These are phyloP conservation scores for Emydura subglobosa DNA, from an alignment of 2,113 vertebrate genomes.

Conservation along the genomic window DNA sequence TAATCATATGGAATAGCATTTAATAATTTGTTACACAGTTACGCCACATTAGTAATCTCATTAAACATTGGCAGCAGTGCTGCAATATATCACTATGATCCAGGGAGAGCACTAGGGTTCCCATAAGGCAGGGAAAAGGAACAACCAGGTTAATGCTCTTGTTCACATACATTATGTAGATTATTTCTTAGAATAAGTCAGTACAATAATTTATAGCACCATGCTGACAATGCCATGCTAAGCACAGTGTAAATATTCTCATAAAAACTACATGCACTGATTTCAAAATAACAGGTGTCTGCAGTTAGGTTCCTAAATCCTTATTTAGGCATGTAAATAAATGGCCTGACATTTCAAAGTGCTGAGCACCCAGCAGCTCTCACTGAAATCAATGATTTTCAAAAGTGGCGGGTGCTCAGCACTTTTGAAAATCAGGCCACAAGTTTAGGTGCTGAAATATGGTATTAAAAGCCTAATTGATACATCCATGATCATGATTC, in stretches of 20 bases:
- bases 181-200: background rate
- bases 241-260: background rate
- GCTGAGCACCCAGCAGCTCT: background rate
- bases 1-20: background rate
- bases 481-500: background rate
- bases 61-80: background rate
- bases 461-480: background rate
- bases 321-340: rapidly evolving
- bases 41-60: background rate
- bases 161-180: background rate
- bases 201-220: background rate
- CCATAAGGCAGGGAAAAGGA: background rate
- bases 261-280: background rate
- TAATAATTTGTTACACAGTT: background rate
- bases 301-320: background rate
- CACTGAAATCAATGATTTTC: background rate
- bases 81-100: constrained; percentile 11
- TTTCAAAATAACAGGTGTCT: background rate
- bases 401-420: background rate
- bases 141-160: background rate
- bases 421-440: background rate
- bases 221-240: rapidly evolving
- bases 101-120: background rate
- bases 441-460: background rate
- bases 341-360: rapidly evolving